Base-by-base conservation (phyloP, 2,113 vertebrate genomes). In the Brevimyrus niger region DNA sequence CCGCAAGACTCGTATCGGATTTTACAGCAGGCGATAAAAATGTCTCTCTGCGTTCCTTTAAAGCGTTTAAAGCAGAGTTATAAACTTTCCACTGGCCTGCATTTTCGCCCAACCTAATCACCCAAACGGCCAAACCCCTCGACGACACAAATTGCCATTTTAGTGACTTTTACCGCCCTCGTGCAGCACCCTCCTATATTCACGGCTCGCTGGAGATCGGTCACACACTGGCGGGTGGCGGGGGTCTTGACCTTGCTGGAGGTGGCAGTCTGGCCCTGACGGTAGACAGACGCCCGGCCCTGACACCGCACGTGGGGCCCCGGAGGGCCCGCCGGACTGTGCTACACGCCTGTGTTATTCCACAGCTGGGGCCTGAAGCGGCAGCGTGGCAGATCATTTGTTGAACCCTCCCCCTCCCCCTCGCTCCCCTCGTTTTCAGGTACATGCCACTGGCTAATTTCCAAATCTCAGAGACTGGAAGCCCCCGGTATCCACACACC, bases 151-250 rank as follows among this genome's bases (percentile, higher is more conserved):
- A 19, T 53, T 2, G 53, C 27, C 0, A 2, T 87, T 87, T 87
- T 53, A 2, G 31, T 19, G 15, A 38, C 4, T 55, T 55, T 55
- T 53, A 35, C n/a, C 15, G 85, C 35, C 9, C 27, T 4, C 5
- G 27, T 15, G 23, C 50, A 1, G 90, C 88, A 88, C 91, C 35
- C 83, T 88, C 31, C 27, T 91, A 92, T 95, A 94, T 95, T 95
- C 95, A 94, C 92, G 91, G 93, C 91, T 91, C 88, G 90, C 93
- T 91, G 92, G 94, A 93, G 94, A 95, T 96, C 94, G 92, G 94
- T 96, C 94, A 94, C 94, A 94, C 92, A 91, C 90, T 5, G 21
- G 90, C 93, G 91, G 93, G 92, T 92, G 92, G 93, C 92, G 80
- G 88, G 27, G 46, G 89, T 44, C 89, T 38, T 19, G 44, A 38